Base-by-base conservation (phyloP, 2,888 invertebrate species). In the Dolichomitus sp. region DNA sequence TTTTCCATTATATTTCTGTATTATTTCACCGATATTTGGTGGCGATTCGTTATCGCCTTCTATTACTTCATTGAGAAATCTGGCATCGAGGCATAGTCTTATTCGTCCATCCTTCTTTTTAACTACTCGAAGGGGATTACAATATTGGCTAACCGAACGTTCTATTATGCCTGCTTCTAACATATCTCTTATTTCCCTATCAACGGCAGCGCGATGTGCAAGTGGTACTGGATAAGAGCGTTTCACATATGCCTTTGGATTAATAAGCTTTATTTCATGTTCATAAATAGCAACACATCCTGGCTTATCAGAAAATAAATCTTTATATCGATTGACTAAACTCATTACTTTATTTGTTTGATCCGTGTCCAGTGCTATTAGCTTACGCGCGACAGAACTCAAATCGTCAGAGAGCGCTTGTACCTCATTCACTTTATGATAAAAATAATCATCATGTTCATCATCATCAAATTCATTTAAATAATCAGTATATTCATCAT, bases 151-250 rank as follows among this genome's bases (percentile, higher is more conserved):
- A 11, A 85, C 81, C 27, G 86, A 87, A 65, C 87, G 48, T 66
- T 86, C 85, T 37, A 90, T 90, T 6, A 90, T 86, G 7, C 89
- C 89, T 59, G 80, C 54, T 17, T 84, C 61, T 19, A 89, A 61
- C 88, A 91, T 88, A 73, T 88, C 78, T 7, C 84, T n/a, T 11
- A 91, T 78, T 69, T 87, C 85, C 11, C 73, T 63, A 33, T 88
- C 87, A 11, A 90, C 87, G 4, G 81, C 88, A 5, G 74, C 63
- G 11, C 90, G 74, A 12, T 86, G 70, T 6, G 87, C 83, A 63
- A 88, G 87, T 6, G 91, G 90, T 0, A 91, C 83, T 4, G 91
- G 90, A 74, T 91, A 91, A 6, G 89, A 85, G 52, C 85, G 74
- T 52, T 77, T 75, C 0, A 84, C 65, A 80, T 87, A 88, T 7